phyloP scores from a whole-genome alignment of 2,797 vertebrate genomes.

The Gouania willdenowi region DNA sequence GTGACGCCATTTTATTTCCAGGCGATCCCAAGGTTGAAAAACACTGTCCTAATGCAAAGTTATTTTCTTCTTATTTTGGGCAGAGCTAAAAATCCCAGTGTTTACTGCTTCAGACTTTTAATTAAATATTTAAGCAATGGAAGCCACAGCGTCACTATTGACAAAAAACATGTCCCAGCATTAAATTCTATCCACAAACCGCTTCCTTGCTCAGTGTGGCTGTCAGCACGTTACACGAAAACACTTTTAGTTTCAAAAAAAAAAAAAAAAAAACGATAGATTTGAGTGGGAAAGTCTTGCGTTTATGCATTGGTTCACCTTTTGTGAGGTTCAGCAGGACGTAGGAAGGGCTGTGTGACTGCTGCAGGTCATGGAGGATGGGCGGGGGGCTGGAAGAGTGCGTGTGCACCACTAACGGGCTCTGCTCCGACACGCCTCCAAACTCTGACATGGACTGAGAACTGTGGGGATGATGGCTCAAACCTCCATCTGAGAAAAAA shows the following conservation, averaged over 20 bases:
- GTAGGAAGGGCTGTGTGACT: constrained; percentile 90
- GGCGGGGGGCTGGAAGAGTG: constrained; percentile 69
- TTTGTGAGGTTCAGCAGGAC: constrained; percentile 96
- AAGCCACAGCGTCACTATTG: too few species aligned
- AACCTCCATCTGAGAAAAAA: constrained; percentile 77
- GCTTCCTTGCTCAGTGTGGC: too few species aligned
- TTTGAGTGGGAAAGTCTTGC: too few species aligned
- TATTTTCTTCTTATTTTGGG: too few species aligned
- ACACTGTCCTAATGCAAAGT: too few species aligned
- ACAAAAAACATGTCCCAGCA: too few species aligned
- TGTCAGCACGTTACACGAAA: too few species aligned
- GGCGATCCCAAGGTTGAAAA: too few species aligned
- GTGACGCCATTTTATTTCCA: too few species aligned
- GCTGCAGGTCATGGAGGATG: constrained; percentile 91
- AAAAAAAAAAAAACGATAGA: too few species aligned
- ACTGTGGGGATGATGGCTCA: constrained; percentile 73
- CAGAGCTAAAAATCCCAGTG: not conserved
- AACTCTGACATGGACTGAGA: constrained; percentile 78
- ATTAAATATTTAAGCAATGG: not conserved
- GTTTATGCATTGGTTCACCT: constrained; percentile 82
- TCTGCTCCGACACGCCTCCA: constrained; percentile 72
- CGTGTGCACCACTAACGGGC: constrained; percentile 80
- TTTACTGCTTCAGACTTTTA: not conserved
- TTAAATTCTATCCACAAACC: too few species aligned
- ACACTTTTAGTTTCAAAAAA: too few species aligned